These are phyloP conservation scores for Chrysolina americana DNA, from an alignment of 2,888 invertebrate species.

Conservation along the genomic window DNA sequence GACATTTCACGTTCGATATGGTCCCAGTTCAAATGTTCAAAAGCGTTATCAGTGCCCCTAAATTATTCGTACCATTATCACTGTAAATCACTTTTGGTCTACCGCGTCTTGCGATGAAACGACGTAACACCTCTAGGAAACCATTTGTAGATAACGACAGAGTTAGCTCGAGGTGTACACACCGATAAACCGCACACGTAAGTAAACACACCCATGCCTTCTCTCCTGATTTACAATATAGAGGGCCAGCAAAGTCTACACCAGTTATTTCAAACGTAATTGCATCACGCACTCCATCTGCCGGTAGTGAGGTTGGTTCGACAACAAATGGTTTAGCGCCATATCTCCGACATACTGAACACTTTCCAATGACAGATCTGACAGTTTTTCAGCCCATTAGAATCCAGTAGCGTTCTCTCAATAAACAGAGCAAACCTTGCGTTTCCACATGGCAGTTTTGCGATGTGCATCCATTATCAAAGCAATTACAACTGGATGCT, in stretches of 20 bases:
- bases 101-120: slow-evolving; percentile 62
- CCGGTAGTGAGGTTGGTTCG: slow-evolving; percentile 55
- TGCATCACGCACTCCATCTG: slow-evolving; percentile 57
- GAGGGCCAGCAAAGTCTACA: slow-evolving; percentile 60
- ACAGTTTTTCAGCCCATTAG: slow-evolving; percentile 49
- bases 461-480: slow-evolving; percentile 41
- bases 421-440: slow-evolving; percentile 48
- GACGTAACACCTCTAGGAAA: slow-evolving; percentile 59
- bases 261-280: slow-evolving; percentile 53
- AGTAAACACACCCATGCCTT: slow-evolving; percentile 49
- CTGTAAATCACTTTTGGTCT: slow-evolving; percentile 52
- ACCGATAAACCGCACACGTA: slow-evolving; percentile 66
- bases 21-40: slow-evolving; percentile 55
- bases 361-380: slow-evolving; percentile 44
- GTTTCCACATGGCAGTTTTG: slow-evolving; percentile 45
- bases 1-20: slow-evolving; percentile 45
- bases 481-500: slow-evolving; percentile 35
- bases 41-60: slow-evolving; percentile 56
- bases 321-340: slow-evolving; percentile 46
- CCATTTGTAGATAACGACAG: slow-evolving; percentile 54
- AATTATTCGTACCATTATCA: slow-evolving; percentile 65
- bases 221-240: slow-evolving; percentile 54
- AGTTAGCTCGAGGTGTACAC: slow-evolving; percentile 64
- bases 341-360: slow-evolving; percentile 50
- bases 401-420: slow-evolving; percentile 54